These are phyloP conservation scores for Motacilla tschutschensis DNA, from an alignment of 2,113 vertebrate species.

Conservation along the genomic window DNA sequence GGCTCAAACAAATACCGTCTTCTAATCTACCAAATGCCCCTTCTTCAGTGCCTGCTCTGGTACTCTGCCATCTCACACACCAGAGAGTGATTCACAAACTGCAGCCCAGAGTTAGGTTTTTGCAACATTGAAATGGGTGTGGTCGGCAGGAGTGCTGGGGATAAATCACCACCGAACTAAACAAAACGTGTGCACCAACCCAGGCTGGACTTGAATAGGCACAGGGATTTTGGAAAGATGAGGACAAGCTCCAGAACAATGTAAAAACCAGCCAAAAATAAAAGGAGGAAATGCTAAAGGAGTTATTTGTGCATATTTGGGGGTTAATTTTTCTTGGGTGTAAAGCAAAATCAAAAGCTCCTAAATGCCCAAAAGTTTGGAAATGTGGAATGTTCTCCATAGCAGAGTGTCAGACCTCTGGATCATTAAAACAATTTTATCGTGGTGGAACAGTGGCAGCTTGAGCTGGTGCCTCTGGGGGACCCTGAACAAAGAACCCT, in stretches of 20 bases:
- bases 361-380: not conserved
- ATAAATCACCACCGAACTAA: not conserved
- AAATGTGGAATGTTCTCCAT: not conserved
- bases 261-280: not conserved
- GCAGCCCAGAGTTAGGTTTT: not conserved
- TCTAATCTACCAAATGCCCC: not conserved
- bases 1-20: not conserved
- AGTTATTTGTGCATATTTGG: not conserved
- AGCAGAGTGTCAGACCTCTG: not conserved
- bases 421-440: not conserved
- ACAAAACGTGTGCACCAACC: not conserved
- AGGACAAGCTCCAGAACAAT: not conserved
- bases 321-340: not conserved
- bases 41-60: not conserved
- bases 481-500: not conserved
- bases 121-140: not conserved
- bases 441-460: not conserved
- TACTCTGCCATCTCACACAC: not conserved
- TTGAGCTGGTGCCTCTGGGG: not conserved
- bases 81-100: not conserved
- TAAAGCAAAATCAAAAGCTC: not conserved
- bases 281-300: not conserved
- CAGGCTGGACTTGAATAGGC: not conserved
- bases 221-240: not conserved
- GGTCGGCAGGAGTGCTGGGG: not conserved